A percentile compares a stretch with the other conserved stretches of the same genome.
Evolutionary conservation across 92 coral and sea anemone genomes (phyloP).

Genomic region (Ricordea florida): DNA sequence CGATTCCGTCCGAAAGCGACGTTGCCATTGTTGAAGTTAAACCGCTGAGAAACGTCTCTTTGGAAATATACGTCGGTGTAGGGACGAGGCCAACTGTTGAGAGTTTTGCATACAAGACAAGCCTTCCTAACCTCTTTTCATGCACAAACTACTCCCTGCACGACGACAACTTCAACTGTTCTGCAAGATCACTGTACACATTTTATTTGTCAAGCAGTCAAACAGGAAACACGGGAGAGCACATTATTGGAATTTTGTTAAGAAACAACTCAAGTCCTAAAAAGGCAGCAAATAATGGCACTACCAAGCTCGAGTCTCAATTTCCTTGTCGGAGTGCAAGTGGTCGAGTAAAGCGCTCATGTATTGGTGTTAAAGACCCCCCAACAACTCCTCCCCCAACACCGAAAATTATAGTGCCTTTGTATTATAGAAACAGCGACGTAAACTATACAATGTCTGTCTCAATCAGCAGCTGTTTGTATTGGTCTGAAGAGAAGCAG

Average conservation of each 20-base stretch:
- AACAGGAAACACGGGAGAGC: conserved; percentile 72
- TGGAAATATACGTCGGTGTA: conserved; percentile 41
- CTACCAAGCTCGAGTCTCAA: not conserved
- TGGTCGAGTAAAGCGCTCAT: conserved; percentile 42
- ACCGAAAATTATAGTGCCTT: conserved; percentile 37
- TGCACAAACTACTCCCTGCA: not conserved
- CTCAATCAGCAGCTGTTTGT: conserved; percentile 65
- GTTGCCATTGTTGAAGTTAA: conserved; percentile 37
- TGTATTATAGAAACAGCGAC: conserved; percentile 57
- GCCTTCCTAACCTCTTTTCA: conserved; percentile 42
- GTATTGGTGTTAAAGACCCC: conserved; percentile 76
- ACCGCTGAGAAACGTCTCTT: conserved; percentile 27
- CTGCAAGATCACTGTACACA: conserved; percentile 5
- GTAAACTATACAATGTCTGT: conserved; percentile 70
- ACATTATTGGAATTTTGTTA: conserved; percentile 65
- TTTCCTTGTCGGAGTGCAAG: not conserved
- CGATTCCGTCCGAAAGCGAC: conserved; percentile 44
- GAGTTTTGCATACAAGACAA: conserved; percentile 38
- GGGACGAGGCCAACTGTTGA: conserved; percentile 43
- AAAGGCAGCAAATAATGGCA: not conserved
- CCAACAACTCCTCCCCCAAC: conserved; percentile 68
- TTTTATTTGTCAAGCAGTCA: not conserved
- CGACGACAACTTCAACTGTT: not conserved
- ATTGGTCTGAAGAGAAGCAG: conserved; percentile 61
- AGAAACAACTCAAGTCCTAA: not conserved